Conservation (phyloP, 2,797 vertebrate genomes). For the Okamejei kenojei region DNA sequence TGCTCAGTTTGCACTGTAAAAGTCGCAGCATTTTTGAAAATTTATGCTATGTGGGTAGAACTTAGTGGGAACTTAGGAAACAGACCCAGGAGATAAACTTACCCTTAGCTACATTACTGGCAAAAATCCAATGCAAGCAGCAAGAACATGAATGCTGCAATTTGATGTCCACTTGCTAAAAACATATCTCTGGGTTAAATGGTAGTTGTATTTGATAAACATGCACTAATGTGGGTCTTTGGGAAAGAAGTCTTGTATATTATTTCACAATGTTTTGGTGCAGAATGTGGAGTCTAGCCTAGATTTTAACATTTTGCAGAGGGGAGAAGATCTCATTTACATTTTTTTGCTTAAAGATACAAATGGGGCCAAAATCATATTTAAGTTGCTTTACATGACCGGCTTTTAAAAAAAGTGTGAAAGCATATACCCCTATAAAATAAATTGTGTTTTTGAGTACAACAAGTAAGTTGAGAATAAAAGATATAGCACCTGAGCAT, state of each 20-base stretch:
- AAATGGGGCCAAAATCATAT: neutral
- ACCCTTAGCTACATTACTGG: neutral
- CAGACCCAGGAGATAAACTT: neutral
- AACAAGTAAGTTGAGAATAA: neutral
- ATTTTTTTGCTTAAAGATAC: neutral
- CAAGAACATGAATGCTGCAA: neutral
- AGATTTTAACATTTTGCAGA: neutral
- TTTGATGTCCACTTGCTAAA: neutral
- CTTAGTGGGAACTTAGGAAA: neutral
- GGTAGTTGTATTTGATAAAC: neutral
- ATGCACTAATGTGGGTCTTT: neutral
- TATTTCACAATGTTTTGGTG: neutral
- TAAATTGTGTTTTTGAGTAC: neutral
- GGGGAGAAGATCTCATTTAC: neutral
- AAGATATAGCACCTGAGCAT: slow-evolving; percentile 31
- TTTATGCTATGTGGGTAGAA: too few relatives aligned
- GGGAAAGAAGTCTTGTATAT: neutral
- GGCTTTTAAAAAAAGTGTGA: neutral
- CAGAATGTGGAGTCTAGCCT: neutral
- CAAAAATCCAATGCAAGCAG: neutral
- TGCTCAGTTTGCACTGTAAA: neutral
- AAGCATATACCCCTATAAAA: neutral
- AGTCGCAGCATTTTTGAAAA: neutral
- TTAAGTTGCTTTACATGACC: neutral
- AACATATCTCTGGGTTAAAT: too few relatives aligned